Percentiles rank a stretch among this genome's conserved stretches.
Evolutionary conservation across 2,888 invertebrate species (phyloP).

Genomic region (Buathra laborator): DNA sequence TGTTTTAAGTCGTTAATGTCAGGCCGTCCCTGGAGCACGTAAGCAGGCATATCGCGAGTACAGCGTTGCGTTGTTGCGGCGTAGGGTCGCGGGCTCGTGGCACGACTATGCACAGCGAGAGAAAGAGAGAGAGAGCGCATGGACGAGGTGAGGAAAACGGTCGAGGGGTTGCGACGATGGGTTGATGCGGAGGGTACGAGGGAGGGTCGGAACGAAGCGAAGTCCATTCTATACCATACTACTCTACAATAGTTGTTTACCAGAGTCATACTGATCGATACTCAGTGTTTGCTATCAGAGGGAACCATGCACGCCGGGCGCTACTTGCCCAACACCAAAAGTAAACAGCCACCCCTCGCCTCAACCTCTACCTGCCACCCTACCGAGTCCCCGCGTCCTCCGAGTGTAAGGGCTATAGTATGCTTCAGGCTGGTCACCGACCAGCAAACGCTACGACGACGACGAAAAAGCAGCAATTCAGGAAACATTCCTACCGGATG

Average conservation of each 20-base stretch:
- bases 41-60: slow-evolving; percentile 80
- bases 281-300: slow-evolving; percentile 84
- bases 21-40: slow-evolving; percentile 78
- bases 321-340: slow-evolving; percentile 83
- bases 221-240: slow-evolving; percentile 81
- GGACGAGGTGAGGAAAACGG: slow-evolving; percentile 59
- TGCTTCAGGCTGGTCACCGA: slow-evolving; percentile 63
- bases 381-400: slow-evolving; percentile 60
- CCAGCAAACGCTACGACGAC: slow-evolving; percentile 49
- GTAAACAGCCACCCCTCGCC: slow-evolving; percentile 81
- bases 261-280: slow-evolving; percentile 85
- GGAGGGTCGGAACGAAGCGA: slow-evolving; percentile 71
- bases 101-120: slow-evolving; percentile 45
- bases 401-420: slow-evolving; percentile 46
- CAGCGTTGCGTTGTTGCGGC: slow-evolving; percentile 75
- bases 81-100: slow-evolving; percentile 38
- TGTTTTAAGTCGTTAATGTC: not conserved
- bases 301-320: slow-evolving; percentile 82
- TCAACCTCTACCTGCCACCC: slow-evolving; percentile 65
- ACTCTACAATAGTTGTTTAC: slow-evolving; percentile 84
- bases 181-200: slow-evolving; percentile 66
- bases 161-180: slow-evolving; percentile 68
- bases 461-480: slow-evolving; percentile 39
- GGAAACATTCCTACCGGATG: slow-evolving; percentile 28
- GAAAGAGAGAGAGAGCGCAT: not conserved